These are phyloP conservation scores for Dipodomys merriami DNA, from an alignment of 2,113 vertebrate genomes.

Conservation along the genomic window DNA sequence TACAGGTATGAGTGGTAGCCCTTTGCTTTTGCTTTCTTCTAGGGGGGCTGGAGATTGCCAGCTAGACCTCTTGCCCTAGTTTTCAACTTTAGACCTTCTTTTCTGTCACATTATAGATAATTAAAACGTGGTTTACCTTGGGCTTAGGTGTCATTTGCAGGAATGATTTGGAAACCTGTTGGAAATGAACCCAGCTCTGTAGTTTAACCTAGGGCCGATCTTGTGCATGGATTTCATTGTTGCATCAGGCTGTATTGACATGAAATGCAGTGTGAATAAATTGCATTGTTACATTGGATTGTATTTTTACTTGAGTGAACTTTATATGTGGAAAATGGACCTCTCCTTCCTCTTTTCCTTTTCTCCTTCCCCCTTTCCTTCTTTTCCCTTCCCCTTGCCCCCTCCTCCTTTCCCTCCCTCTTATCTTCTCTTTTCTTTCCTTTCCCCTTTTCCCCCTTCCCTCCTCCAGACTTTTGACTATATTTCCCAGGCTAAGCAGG, in stretches of 20 bases:
- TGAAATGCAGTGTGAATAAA: constrained; percentile 41
- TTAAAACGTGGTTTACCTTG: constrained; percentile 64
- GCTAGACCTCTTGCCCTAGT: neutral
- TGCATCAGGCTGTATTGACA: constrained; percentile 44
- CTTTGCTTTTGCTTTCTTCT: neutral
- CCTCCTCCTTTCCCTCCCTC: no score
- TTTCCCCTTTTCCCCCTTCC: no score
- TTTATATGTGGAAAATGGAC: neutral
- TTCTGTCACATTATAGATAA: constrained; percentile 74
- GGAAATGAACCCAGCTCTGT: constrained; percentile 76
- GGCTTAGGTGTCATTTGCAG: constrained; percentile 73
- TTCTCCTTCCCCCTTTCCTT: no score
- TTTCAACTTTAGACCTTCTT: constrained; percentile 52
- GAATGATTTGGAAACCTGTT: constrained; percentile 74
- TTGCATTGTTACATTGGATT: constrained; percentile 70
- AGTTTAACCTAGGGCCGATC: constrained; percentile 50
- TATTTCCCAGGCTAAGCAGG: no score
- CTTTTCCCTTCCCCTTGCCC: no score
- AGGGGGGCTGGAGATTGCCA: neutral
- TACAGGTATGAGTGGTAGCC: no score
- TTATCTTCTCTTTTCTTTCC: no score
- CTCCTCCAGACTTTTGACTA: no score
- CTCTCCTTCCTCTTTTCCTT: no score
- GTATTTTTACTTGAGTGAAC: constrained; percentile 73
- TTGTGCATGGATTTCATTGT: constrained; percentile 73